Percentiles rank a stretch among this genome's conserved stretches.
phyloP scores from a whole-genome alignment of 2,113 vertebrate species.

The Psilopogon haemacephalus region DNA sequence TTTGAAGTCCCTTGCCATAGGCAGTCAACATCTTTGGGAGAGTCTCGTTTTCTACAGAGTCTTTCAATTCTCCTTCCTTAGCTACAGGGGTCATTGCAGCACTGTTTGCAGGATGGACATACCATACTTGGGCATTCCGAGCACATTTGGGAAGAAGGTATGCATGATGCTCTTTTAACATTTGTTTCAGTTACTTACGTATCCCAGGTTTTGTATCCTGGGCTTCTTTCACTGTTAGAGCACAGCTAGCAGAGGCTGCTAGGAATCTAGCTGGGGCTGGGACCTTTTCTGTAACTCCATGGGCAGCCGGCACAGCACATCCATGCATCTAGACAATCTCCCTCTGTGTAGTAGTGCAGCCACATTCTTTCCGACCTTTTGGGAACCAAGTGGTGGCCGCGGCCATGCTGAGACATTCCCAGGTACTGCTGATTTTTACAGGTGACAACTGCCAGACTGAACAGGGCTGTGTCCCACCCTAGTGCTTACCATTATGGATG shows the following conservation, averaged over 20 bases:
- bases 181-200: neutral
- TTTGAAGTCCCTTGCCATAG: neutral
- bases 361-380: accelerated
- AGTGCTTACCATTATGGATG: neutral
- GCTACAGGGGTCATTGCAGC: slow-evolving; percentile 10
- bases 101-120: neutral
- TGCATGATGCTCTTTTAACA: neutral
- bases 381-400: neutral
- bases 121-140: neutral
- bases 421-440: neutral
- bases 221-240: neutral
- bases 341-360: accelerated
- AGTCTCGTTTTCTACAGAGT: neutral
- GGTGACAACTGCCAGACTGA: neutral
- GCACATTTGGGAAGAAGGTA: neutral
- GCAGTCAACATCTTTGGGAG: neutral
- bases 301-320: neutral
- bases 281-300: neutral
- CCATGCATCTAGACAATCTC: neutral
- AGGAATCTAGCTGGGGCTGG: neutral
- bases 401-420: neutral
- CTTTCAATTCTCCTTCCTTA: neutral
- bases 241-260: neutral
- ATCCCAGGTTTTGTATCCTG: neutral
- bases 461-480: neutral